Conservation (phyloP, 1,140 invertebrate genomes). For the Galendromus occidentalis region DNA sequence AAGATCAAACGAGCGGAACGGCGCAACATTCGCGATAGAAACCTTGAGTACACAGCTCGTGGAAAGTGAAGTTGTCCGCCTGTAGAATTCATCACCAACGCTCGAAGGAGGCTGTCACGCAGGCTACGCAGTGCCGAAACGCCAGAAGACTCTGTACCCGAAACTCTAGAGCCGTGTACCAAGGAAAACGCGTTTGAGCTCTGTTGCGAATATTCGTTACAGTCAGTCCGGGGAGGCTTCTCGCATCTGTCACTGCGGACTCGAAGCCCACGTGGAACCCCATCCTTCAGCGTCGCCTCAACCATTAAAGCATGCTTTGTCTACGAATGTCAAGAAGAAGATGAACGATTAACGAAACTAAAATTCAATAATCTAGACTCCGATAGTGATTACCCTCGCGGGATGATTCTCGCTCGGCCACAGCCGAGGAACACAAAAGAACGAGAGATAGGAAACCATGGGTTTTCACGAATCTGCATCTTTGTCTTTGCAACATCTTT, state of each 20-base stretch:
- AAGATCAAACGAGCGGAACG: not conserved
- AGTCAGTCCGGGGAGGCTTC: not conserved
- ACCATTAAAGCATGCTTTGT: slow-evolving; percentile 3
- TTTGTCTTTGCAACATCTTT: slow-evolving; percentile 8
- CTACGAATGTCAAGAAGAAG: not conserved
- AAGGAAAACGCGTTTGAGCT: not conserved
- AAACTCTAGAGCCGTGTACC: not conserved
- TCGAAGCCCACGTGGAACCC: not conserved
- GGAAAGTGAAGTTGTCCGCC: not conserved
- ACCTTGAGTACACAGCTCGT: not conserved
- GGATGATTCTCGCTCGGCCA: not conserved
- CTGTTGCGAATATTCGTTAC: not conserved
- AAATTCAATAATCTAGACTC: not conserved
- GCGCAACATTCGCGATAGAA: slow-evolving; percentile 3
- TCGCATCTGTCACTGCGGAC: not conserved
- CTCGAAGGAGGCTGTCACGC: not conserved
- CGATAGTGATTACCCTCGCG: not conserved
- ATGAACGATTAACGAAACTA: not conserved
- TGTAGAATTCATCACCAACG: not conserved
- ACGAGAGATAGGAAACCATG: no score
- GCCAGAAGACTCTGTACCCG: not conserved
- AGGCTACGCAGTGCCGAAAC: not conserved
- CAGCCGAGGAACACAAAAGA: no score
- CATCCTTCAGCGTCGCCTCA: not conserved
- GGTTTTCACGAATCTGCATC: not conserved